A percentile compares a stretch with the other conserved stretches of the same genome.
Conservation (phyloP, 2,113 vertebrate species). For the Thryonomys swinderianus region DNA sequence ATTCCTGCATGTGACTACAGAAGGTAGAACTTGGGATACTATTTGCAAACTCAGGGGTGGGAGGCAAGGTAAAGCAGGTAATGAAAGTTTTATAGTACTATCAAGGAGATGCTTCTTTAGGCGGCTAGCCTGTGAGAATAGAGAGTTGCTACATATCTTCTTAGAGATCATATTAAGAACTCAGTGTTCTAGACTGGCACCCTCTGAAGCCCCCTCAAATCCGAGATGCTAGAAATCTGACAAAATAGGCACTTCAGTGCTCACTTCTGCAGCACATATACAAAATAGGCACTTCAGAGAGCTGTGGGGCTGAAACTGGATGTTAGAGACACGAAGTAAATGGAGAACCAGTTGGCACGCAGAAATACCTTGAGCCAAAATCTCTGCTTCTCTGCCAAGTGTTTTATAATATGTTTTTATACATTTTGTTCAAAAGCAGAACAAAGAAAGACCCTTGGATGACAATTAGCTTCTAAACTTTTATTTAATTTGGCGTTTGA, state of each 20-base stretch:
- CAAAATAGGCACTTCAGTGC: neutral
- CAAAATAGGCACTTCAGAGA: neutral
- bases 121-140: neutral
- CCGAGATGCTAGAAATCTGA: conserved; percentile 7
- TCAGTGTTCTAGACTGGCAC: neutral
- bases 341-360: conserved; percentile 40
- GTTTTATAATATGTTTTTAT: conserved; percentile 36
- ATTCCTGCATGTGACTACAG: neutral
- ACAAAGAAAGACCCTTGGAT: conserved; percentile 52
- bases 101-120: neutral
- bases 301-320: conserved; percentile 25
- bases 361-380: conserved; percentile 13
- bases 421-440: conserved; percentile 49
- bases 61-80: neutral
- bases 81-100: neutral
- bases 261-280: no score
- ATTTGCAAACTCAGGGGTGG: neutral
- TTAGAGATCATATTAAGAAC: neutral
- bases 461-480: conserved; percentile 67
- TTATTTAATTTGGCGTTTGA: conserved; percentile 63
- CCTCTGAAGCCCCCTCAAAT: neutral
- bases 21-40: neutral
- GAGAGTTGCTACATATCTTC: neutral
- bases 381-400: conserved; percentile 48
- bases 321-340: conserved; percentile 51